A percentile compares a stretch with the other conserved stretches of the same genome.
phyloP scores from a whole-genome alignment of 2,888 invertebrate genomes.

The Sicus ferrugineus region DNA sequence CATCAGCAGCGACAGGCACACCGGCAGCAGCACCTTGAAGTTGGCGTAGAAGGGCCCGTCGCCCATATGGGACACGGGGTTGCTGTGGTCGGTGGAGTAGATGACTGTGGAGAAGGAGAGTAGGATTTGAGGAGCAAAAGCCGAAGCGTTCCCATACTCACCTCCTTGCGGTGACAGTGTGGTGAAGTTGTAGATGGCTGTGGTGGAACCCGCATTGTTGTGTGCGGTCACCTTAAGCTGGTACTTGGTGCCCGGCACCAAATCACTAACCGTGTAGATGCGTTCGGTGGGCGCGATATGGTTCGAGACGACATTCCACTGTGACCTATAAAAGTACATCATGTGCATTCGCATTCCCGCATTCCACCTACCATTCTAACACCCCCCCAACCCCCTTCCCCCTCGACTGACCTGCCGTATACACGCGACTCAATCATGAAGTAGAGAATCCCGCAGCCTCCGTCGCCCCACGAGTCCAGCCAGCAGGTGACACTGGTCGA shows the following conservation, averaged over 20 bases:
- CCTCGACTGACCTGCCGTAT: conserved; percentile 59
- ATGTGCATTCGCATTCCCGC: neutral
- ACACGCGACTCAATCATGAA: conserved; percentile 83
- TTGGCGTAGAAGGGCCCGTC: conserved; percentile 74
- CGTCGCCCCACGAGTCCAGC: conserved; percentile 88
- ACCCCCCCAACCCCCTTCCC: neutral
- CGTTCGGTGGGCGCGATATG: conserved; percentile 83
- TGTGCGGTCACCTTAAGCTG: conserved; percentile 77
- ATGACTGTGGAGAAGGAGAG: conserved; percentile 55
- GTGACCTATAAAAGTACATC: conserved; percentile 53
- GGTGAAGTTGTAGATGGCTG: conserved; percentile 84
- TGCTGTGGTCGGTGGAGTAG: conserved; percentile 72
- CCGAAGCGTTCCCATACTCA: conserved; percentile 61
- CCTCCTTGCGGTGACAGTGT: conserved; percentile 81
- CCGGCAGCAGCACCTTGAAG: conserved; percentile 70
- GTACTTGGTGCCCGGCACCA: conserved; percentile 79
- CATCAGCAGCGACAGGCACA: conserved; percentile 73
- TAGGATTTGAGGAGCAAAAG: neutral
- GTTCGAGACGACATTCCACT: conserved; percentile 83
- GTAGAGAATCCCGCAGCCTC: conserved; percentile 86
- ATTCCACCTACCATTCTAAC: neutral
- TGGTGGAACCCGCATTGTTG: conserved; percentile 86
- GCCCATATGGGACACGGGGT: conserved; percentile 74
- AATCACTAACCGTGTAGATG: conserved; percentile 80
- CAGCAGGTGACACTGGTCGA: conserved; percentile 87